A percentile compares a stretch with the other conserved stretches of the same genome.
phyloP scores from a whole-genome alignment of 1,140 invertebrate species.

The Ceratosolen fusciceps region DNA sequence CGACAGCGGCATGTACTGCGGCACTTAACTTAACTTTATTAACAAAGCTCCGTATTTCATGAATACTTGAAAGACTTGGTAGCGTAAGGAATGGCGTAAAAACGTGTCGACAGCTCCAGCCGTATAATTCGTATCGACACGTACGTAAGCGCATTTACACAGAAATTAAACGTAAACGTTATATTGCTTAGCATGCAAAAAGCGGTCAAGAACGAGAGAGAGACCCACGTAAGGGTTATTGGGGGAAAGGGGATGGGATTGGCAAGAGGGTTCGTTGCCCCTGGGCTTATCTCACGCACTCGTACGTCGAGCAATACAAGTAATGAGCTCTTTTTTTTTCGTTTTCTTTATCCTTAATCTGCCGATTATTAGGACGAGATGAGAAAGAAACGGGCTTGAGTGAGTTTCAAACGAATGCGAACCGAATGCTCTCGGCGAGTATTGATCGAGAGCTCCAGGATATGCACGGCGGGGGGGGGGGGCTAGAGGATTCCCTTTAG shows the following conservation, averaged over 20 bases:
- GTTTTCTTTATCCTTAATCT: too few relatives aligned
- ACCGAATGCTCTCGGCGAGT: too few relatives aligned
- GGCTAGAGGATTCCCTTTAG: too few relatives aligned
- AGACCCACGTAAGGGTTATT: too few relatives aligned
- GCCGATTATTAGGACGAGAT: too few relatives aligned
- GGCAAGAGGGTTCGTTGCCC: neutral
- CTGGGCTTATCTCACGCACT: constrained; percentile 2
- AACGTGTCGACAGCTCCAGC: constrained; percentile 58
- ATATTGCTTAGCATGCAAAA: constrained; percentile 64
- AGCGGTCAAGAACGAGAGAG: constrained; percentile 49
- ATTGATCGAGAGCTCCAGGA: too few relatives aligned
- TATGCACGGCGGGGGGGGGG: too few relatives aligned
- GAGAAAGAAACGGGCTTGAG: too few relatives aligned
- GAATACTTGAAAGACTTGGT: too few relatives aligned
- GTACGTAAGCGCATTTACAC: constrained; percentile 54
- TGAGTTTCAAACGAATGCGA: too few relatives aligned
- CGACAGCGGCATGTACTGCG: neutral
- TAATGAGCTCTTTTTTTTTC: constrained; percentile 21
- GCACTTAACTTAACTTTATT: too few relatives aligned
- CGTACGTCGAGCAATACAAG: constrained; percentile 17
- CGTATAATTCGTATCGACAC: constrained; percentile 46
- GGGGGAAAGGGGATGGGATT: constrained; percentile 41
- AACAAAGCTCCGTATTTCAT: neutral
- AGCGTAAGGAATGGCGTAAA: constrained; percentile 50
- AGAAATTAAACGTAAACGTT: constrained; percentile 20